Conservation (phyloP, 2,113 vertebrate genomes). For the Pongo abelii region DNA sequence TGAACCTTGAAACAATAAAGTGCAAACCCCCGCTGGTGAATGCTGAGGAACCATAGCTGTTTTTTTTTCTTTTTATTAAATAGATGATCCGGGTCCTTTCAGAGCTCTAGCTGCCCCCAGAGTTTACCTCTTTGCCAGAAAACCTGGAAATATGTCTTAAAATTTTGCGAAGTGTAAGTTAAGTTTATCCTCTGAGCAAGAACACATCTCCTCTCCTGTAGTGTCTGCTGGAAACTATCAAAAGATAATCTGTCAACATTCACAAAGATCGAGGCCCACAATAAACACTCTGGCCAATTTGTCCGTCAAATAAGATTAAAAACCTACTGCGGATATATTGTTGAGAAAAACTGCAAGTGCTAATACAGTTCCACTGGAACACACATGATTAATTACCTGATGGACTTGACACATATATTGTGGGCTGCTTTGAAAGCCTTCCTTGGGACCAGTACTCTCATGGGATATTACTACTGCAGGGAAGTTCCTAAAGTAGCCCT, state of each 20-base stretch:
- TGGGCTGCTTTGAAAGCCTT: neutral
- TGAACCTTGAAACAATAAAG: neutral
- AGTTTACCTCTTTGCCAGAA: conserved; percentile 21
- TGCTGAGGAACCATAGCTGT: neutral
- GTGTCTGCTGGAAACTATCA: neutral
- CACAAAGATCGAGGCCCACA: neutral
- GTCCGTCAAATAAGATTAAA: conserved; percentile 16
- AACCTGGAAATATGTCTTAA: conserved; percentile 17
- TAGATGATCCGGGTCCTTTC: neutral
- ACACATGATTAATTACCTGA: neutral
- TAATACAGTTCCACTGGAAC: neutral
- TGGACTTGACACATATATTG: neutral
- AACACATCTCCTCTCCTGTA: neutral
- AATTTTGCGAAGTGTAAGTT: conserved; percentile 30
- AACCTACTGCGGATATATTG: neutral
- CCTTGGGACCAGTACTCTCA: neutral
- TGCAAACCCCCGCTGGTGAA: neutral
- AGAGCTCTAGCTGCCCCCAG: neutral
- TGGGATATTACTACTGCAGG: neutral
- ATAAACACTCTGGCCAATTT: conserved; percentile 16
- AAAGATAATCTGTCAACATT: conserved; percentile 34
- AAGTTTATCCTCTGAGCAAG: neutral
- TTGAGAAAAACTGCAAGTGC: neutral
- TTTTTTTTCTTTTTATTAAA: neutral
- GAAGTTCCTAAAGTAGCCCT: neutral